Conservation (phyloP, 1,140 invertebrate species). For the Leptoteleia sp. region DNA sequence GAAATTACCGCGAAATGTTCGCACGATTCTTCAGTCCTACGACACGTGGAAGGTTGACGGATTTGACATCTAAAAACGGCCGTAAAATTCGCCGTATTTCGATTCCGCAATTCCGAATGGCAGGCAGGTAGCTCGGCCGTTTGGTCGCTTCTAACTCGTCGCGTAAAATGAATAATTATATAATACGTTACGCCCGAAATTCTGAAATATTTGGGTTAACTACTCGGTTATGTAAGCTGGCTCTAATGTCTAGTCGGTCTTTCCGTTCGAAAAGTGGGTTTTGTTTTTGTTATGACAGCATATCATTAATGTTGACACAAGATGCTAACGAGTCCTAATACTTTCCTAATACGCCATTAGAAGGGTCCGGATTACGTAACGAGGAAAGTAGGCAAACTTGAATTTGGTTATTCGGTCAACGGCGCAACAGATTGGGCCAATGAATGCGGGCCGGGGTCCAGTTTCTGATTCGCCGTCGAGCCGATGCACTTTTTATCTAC, state of each 20-base stretch:
- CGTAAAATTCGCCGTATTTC: too few relatives aligned
- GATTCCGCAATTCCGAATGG: too few relatives aligned
- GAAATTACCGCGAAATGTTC: too few relatives aligned
- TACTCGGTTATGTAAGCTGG: slow-evolving; percentile 17
- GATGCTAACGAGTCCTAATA: slow-evolving; percentile 17
- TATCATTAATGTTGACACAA: slow-evolving; percentile 21
- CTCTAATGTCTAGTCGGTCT: slow-evolving; percentile 11
- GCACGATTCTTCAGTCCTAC: too few relatives aligned
- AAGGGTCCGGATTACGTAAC: slow-evolving; percentile 67
- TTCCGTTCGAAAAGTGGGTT: slow-evolving; percentile 22
- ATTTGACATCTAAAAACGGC: too few relatives aligned
- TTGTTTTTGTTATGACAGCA: slow-evolving; percentile 50
- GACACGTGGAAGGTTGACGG: too few relatives aligned
- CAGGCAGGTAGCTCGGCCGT: too few relatives aligned
- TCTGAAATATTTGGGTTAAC: slow-evolving; percentile 37
- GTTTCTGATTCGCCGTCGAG: slow-evolving; percentile 33
- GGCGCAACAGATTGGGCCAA: slow-evolving; percentile 69
- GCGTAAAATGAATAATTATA: slow-evolving; percentile 1
- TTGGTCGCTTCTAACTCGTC: neutral
- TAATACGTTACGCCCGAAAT: slow-evolving; percentile 9
- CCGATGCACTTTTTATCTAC: slow-evolving; percentile 53
- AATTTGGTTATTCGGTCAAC: slow-evolving; percentile 81
- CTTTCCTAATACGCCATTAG: slow-evolving; percentile 30
- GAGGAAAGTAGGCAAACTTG: slow-evolving; percentile 76
- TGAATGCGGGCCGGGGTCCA: slow-evolving; percentile 58